Evolutionary conservation across 2,797 vertebrate species (phyloP).

Genomic region (Poecile montanus): DNA sequence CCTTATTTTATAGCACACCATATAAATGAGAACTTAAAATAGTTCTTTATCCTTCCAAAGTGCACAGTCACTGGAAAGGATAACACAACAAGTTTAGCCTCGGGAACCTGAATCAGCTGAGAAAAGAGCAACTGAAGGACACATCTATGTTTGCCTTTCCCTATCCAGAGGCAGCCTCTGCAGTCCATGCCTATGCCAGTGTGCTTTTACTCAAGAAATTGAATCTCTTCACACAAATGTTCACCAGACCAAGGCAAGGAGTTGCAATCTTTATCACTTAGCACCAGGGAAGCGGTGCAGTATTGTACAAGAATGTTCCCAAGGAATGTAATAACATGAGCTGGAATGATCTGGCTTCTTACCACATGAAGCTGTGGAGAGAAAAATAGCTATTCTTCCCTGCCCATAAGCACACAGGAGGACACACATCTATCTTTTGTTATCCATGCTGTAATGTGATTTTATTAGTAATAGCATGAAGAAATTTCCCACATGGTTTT

Average conservation of each 20-base stretch:
- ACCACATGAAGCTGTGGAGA: neutral
- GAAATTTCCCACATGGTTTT: neutral
- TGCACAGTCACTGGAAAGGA: slow-evolving; percentile 40
- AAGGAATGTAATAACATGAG: slow-evolving; percentile 36
- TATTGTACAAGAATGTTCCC: slow-evolving; percentile 23
- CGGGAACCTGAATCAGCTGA: neutral
- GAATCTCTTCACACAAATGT: neutral
- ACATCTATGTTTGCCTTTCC: neutral
- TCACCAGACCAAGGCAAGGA: neutral
- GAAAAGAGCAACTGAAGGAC: neutral
- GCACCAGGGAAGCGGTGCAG: neutral
- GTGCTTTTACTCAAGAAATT: neutral
- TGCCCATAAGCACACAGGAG: neutral
- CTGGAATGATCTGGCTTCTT: slow-evolving; percentile 6
- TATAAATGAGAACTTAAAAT: slow-evolving; percentile 56
- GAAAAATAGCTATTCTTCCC: slow-evolving; percentile 10
- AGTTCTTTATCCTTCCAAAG: slow-evolving; percentile 40
- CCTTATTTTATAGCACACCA: slow-evolving; percentile 51
- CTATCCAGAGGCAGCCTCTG: neutral
- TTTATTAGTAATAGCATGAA: neutral
- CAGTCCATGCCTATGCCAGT: neutral
- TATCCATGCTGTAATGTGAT: neutral
- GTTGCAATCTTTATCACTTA: slow-evolving; percentile 13
- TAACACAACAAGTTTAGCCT: neutral
- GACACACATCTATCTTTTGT: neutral